A percentile compares a stretch with the other conserved stretches of the same genome.
Evolutionary conservation across 2,888 invertebrate species (phyloP).

Genomic region (Lymantria dispar): DNA sequence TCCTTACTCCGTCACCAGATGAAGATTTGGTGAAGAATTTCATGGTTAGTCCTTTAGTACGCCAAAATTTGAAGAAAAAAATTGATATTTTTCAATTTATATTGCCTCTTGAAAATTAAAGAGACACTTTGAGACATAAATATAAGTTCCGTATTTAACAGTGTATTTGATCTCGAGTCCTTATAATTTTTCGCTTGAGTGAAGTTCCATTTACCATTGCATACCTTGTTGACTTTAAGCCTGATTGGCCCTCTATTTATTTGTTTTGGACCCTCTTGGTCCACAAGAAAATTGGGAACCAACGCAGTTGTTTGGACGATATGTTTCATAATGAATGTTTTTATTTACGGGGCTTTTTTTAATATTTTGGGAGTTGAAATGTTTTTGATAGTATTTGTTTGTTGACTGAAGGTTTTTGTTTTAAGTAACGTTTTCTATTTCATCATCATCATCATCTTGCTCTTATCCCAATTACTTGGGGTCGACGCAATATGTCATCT

Average conservation of each 20-base stretch:
- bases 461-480: no score
- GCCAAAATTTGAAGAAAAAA: no score
- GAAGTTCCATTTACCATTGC: conserved; percentile 28
- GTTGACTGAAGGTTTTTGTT: no score
- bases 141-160: conserved; percentile 6
- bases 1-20: no score
- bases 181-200: conserved; percentile 31
- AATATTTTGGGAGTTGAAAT: conserved; percentile 10
- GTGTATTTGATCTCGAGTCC: conserved; percentile 16
- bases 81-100: not conserved
- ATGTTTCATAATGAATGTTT: conserved; percentile 38
- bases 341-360: conserved; percentile 23
- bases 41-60: no score
- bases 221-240: conserved; percentile 32
- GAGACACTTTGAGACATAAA: not conserved
- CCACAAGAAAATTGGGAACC: conserved; percentile 38
- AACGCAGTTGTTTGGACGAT: conserved; percentile 28
- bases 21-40: no score
- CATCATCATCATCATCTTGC: no score
- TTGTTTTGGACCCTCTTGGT: conserved; percentile 33
- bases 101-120: not conserved
- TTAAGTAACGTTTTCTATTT: no score
- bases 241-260: conserved; percentile 38
- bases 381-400: not conserved
- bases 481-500: no score